Evolutionary conservation across 2,797 vertebrate species (phyloP).

Genomic region (Esox masquinongy): DNA sequence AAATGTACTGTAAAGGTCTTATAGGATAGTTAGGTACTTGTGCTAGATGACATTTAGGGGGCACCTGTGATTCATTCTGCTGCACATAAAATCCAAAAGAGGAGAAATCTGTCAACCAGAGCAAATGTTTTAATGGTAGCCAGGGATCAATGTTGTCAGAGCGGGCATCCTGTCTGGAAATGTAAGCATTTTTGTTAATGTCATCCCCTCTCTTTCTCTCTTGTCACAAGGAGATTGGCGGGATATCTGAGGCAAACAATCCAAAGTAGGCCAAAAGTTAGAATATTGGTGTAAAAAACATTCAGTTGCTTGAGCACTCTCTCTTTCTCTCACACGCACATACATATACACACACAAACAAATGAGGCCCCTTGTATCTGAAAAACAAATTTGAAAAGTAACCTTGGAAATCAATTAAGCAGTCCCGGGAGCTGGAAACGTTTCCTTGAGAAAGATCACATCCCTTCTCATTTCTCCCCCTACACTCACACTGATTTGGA

Average conservation of each 20-base stretch:
- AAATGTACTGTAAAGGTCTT: background rate
- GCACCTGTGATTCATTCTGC: slow-evolving; percentile 71
- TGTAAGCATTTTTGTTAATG: slow-evolving; percentile 63
- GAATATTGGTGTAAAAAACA: slow-evolving; percentile 68
- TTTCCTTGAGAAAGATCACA: slow-evolving; percentile 56
- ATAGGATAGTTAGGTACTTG: slow-evolving; percentile 35
- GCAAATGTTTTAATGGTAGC: slow-evolving; percentile 81
- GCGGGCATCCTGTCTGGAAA: slow-evolving; percentile 78
- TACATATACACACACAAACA: background rate
- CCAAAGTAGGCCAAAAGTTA: slow-evolving; percentile 54
- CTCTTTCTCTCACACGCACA: slow-evolving; percentile 16
- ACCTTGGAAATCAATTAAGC: slow-evolving; percentile 82
- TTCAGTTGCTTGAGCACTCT: slow-evolving; percentile 31
- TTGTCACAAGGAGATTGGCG: slow-evolving; percentile 45
- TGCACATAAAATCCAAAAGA: slow-evolving; percentile 64
- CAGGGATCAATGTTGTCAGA: slow-evolving; percentile 78
- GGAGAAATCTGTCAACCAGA: slow-evolving; percentile 77
- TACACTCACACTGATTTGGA: slow-evolving; percentile 53
- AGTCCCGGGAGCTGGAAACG: slow-evolving; percentile 60
- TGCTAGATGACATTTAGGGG: slow-evolving; percentile 64
- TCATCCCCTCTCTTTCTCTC: slow-evolving; percentile 56
- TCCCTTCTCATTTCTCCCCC: slow-evolving; percentile 38
- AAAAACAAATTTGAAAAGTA: slow-evolving; percentile 77
- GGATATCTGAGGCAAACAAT: slow-evolving; percentile 36
- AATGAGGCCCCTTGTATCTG: slow-evolving; percentile 55